Conservation (phyloP, 30 jellyfish, hydroid and myxozoan species). For the Turritopsis rubra region DNA sequence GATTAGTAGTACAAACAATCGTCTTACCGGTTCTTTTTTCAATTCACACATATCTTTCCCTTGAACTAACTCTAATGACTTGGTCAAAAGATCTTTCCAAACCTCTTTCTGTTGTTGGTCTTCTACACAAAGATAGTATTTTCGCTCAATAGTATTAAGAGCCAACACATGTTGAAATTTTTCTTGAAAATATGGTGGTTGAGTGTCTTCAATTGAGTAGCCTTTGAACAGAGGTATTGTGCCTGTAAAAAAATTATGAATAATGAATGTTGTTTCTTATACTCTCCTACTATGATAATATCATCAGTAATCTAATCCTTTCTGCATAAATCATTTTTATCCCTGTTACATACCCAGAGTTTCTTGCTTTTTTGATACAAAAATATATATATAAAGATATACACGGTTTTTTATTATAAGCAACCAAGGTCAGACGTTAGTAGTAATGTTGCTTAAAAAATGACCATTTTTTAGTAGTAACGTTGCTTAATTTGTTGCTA, state of each 20-base stretch:
- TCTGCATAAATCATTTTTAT: too few species aligned
- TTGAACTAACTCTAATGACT: neutral
- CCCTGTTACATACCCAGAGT: too few species aligned
- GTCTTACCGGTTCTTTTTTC: slow-evolving; percentile 10
- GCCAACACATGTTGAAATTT: slow-evolving; percentile 1
- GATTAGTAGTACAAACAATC: neutral
- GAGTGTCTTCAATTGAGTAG: neutral
- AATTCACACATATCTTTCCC: neutral
- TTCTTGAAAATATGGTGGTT: slow-evolving; percentile 6
- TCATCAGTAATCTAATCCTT: too few species aligned
- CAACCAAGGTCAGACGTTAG: too few species aligned
- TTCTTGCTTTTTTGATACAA: too few species aligned
- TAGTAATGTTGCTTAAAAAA: too few species aligned
- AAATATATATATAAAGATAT: too few species aligned
- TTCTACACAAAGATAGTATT: slow-evolving; percentile 1
- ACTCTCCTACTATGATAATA: too few species aligned
- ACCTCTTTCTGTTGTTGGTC: neutral
- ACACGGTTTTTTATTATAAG: too few species aligned
- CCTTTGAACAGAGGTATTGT: slow-evolving; percentile 2
- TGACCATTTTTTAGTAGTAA: too few species aligned
- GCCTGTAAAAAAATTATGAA: neutral
- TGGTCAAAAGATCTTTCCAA: neutral
- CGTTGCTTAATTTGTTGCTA: too few species aligned
- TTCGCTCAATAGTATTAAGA: neutral
- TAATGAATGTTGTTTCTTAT: too few species aligned